Conservation (phyloP, 2,797 vertebrate species). For the Acanthurus lineatus region DNA sequence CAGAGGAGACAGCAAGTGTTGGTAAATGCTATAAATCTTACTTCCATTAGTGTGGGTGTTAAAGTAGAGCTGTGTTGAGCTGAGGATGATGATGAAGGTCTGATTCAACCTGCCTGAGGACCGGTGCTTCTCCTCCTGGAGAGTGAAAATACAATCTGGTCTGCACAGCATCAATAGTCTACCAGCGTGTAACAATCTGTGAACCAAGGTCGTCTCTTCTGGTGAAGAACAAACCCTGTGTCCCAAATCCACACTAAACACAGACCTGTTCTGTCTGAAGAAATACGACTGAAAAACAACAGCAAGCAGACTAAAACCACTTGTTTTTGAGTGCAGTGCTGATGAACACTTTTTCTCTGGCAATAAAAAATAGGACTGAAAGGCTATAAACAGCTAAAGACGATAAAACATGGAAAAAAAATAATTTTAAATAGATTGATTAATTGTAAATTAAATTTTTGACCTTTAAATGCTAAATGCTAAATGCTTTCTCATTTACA, state of each 20-base stretch:
- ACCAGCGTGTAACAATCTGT: background rate
- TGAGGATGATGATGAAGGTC: background rate
- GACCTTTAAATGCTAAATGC: background rate
- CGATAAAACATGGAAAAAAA: too few species aligned
- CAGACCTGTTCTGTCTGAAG: background rate
- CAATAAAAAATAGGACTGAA: background rate
- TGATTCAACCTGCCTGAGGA: slow-evolving; percentile 25
- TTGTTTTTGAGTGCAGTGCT: background rate
- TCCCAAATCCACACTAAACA: slow-evolving; percentile 37
- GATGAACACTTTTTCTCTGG: background rate
- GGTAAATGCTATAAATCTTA: slow-evolving; percentile 27
- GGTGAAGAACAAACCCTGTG: slow-evolving; percentile 12
- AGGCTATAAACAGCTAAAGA: background rate
- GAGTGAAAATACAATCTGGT: slow-evolving; percentile 14
- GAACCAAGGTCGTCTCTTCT: slow-evolving; percentile 15
- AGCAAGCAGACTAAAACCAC: background rate
- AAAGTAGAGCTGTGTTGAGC: slow-evolving; percentile 15
- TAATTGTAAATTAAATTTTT: too few species aligned
- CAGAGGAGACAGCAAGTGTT: background rate
- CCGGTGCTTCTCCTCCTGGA: background rate
- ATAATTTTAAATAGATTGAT: too few species aligned
- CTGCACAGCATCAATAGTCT: slow-evolving; percentile 4
- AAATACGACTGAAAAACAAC: background rate
- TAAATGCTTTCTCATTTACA: background rate
- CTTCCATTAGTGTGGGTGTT: slow-evolving; percentile 1